These are phyloP conservation scores for Melanocharis versteri DNA, from an alignment of 2,113 vertebrate species.

Conservation along the genomic window DNA sequence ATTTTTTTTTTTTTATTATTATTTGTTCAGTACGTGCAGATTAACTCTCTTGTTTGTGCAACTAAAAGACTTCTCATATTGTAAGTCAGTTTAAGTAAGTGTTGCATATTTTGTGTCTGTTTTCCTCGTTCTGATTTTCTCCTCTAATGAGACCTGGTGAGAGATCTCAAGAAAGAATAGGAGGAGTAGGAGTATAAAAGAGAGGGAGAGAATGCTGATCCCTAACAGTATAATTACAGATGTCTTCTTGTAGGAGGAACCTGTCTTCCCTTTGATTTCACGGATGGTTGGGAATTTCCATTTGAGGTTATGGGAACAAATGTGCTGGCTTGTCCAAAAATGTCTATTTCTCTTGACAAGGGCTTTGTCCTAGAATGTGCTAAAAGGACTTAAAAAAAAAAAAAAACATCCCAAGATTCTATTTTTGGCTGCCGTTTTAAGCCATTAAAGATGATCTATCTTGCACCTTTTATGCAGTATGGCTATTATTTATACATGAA, in stretches of 20 bases:
- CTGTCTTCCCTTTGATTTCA: constrained; percentile 56
- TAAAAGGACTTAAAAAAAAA: constrained; percentile 12
- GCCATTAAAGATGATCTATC: constrained; percentile 8
- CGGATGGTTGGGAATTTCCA: constrained; percentile 43
- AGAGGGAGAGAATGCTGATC: constrained; percentile 3
- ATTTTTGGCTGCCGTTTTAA: constrained; percentile 26
- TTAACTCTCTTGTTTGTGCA: neutral
- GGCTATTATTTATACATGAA: constrained; percentile 42
- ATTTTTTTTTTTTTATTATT: neutral
- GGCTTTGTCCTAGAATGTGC: constrained; percentile 37
- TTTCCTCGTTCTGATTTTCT: neutral
- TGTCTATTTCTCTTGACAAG: constrained; percentile 8
- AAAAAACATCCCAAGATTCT: neutral
- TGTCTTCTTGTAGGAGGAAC: constrained; percentile 44
- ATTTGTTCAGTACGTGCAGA: neutral
- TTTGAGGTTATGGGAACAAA: constrained; percentile 51
- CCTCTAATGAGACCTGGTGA: constrained; percentile 1
- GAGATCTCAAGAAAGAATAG: constrained; percentile 9
- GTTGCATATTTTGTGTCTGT: neutral
- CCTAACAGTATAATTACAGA: constrained; percentile 44
- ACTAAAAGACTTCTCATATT: neutral
- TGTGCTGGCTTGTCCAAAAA: constrained; percentile 26
- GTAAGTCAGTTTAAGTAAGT: neutral
- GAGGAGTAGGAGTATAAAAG: constrained; percentile 22
- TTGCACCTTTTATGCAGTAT: constrained; percentile 22